These are phyloP conservation scores for Dromiciops gliroides DNA, from an alignment of 2,113 vertebrate species.

Conservation along the genomic window DNA sequence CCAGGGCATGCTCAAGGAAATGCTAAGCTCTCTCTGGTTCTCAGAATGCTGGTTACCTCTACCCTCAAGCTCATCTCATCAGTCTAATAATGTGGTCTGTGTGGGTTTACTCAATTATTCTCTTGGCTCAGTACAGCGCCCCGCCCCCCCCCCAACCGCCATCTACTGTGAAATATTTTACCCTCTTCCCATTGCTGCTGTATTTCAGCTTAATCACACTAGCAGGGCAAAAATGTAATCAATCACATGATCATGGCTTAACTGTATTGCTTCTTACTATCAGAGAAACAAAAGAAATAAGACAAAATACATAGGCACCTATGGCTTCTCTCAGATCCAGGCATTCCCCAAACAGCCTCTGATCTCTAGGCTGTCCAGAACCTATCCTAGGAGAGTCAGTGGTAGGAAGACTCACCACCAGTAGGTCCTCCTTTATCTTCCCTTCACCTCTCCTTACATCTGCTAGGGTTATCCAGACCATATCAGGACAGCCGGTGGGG, in stretches of 20 bases:
- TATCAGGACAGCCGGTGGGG: neutral
- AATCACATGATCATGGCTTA: neutral
- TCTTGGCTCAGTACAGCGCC: neutral
- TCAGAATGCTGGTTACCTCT: neutral
- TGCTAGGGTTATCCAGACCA: neutral
- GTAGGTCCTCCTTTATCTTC: neutral
- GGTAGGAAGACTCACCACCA: neutral
- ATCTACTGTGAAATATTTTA: neutral
- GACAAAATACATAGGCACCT: neutral
- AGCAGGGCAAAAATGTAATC: neutral
- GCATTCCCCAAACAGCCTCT: neutral
- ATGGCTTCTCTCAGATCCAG: neutral
- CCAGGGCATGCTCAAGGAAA: neutral
- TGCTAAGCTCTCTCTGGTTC: neutral
- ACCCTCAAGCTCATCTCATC: neutral
- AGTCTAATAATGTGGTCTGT: neutral
- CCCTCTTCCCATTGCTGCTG: neutral
- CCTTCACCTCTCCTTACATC: neutral
- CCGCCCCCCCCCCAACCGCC: rapidly evolving
- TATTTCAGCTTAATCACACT: neutral
- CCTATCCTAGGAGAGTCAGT: neutral
- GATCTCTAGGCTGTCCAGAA: neutral
- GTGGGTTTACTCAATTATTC: neutral
- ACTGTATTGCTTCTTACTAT: neutral
- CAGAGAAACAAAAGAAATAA: neutral